Evolutionary conservation across 2,113 vertebrate genomes (phyloP).

Genomic region (Cygnus buccinator): DNA sequence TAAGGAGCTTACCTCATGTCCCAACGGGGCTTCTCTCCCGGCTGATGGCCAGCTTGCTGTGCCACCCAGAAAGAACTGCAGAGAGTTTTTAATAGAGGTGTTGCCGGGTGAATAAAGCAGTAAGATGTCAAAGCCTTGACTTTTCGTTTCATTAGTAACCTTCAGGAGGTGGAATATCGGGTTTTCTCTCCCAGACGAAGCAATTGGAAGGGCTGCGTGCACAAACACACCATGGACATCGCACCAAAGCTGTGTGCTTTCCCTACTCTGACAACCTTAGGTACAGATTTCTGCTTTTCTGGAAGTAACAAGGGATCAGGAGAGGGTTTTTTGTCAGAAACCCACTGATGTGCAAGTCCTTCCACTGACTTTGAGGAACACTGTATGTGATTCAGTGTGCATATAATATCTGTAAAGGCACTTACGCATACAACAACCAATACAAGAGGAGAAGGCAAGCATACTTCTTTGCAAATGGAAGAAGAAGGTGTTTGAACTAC

Average conservation of each 20-base stretch:
- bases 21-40: neutral
- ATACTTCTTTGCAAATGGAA: neutral
- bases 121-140: neutral
- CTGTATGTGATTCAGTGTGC: neutral
- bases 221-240: neutral
- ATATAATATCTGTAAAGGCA: neutral
- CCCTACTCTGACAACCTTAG: neutral
- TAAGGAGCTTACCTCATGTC: neutral
- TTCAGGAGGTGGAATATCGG: neutral
- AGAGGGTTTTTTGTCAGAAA: neutral
- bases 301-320: neutral
- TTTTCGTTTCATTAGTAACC: neutral
- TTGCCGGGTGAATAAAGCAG: slow-evolving; percentile 36
- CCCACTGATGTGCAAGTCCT: neutral
- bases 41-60: neutral
- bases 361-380: neutral
- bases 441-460: neutral
- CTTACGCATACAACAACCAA: neutral
- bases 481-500: neutral
- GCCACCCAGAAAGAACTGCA: neutral
- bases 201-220: neutral
- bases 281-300: neutral
- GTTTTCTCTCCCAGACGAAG: neutral
- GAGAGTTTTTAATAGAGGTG: slow-evolving; percentile 32
- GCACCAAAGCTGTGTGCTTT: neutral